Base-by-base conservation (phyloP, 2,888 invertebrate species). In the Pandemis heparana region DNA sequence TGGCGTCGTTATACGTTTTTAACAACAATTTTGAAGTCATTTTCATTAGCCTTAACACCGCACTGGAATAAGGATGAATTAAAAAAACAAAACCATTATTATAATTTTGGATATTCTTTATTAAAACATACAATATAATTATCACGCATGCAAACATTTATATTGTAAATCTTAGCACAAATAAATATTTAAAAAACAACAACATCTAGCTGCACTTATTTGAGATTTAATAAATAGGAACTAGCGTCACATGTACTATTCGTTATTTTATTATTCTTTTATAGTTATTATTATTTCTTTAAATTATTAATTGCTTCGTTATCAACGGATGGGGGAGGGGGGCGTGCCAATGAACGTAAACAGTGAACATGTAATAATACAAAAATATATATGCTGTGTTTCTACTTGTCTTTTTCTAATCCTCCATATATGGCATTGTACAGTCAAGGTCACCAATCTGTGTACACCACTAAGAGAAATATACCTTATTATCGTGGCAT, bases 201-300 rank as follows among this genome's bases (percentile, higher is more conserved):
- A 59, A 62, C 39, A 73, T n/a, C 41, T 63, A 66, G 38, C 41
- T 53, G 46, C 41, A n/a, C 46, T 56, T 65, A 67, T 70, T 62
- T 14, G 56, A 68, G 61, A 68, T 65, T 51, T 56, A 68, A 63
- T 67, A 68, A 48, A 73, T 75, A 75, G 73, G 75, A 75, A 75
- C 75, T 73, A 70, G 60, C 48, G 43, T 73, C 66, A 69, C 71
- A 70, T 71, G 59, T 46, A 41, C 23, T 5, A 46, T 46, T 23
- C 39, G 5, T 18, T 51, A 60, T 67, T 66, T 65, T 18, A 63
- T 32, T 32, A 59, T 59, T 59, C 12, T 59, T 59, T 10, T 43
- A 43, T 43, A 4, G 5, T 16, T 10, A 61, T 39, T 46, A 23
- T n/a, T 38, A 4, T 23, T 46, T 10, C n/a, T 51, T 51, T 5